Evolutionary conservation across 2,888 invertebrate species (phyloP).

Genomic region (Orthonevra nobilis): DNA sequence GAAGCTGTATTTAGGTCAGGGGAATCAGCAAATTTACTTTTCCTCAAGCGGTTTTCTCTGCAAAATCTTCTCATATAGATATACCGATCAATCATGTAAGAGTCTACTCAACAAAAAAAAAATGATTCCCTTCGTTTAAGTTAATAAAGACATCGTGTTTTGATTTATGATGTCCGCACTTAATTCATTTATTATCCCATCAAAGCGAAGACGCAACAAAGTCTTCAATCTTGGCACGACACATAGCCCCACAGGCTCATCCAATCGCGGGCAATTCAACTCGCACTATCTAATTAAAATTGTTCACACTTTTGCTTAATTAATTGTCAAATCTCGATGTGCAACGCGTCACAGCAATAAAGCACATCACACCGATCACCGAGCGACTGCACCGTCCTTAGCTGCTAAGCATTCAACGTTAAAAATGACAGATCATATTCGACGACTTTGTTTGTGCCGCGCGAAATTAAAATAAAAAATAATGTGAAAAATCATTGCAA

Average conservation of each 20-base stretch:
- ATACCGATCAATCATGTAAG: too few species aligned
- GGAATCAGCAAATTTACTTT: too few species aligned
- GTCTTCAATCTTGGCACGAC: conserved; percentile 32
- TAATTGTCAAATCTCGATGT: conserved; percentile 78
- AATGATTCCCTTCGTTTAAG: too few species aligned
- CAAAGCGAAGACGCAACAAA: conserved; percentile 25
- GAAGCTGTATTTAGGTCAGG: too few species aligned
- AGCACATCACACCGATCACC: conserved; percentile 8
- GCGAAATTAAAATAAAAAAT: background rate
- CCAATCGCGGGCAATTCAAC: conserved; percentile 35
- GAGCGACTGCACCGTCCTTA: conserved; percentile 27
- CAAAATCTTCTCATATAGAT: too few species aligned
- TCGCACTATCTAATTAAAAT: conserved; percentile 77
- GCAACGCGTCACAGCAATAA: conserved; percentile 42
- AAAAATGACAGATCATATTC: conserved; percentile 61
- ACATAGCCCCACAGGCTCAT: conserved; percentile 8
- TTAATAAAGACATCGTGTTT: too few species aligned
- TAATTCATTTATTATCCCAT: conserved; percentile 40
- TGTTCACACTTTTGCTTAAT: conserved; percentile 80
- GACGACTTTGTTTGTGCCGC: conserved; percentile 55
- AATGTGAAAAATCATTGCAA: conserved; percentile 54
- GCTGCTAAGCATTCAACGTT: conserved; percentile 41
- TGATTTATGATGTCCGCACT: too few species aligned
- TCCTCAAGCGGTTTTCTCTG: too few species aligned
- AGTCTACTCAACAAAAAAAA: too few species aligned